Base-by-base conservation (phyloP, 2,888 invertebrate genomes). In the Emesis furor region DNA sequence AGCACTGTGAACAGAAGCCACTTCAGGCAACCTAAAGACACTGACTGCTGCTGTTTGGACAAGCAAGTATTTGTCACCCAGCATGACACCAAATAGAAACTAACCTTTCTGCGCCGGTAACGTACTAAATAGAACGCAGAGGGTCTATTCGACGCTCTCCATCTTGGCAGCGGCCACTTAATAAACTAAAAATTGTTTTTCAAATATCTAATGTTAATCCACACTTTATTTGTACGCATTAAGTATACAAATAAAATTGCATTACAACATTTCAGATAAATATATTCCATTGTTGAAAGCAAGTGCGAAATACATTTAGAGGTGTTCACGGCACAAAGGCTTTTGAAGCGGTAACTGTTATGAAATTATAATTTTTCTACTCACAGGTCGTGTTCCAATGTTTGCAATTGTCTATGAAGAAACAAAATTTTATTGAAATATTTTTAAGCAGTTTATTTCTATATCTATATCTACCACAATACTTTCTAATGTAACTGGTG, bases 61-160 rank as follows among this genome's bases (percentile, higher is more conserved):
- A 76, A 37, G 76, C 76, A 76, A n/a, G 39, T 17, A 73, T 73
- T 65, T 37, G 76, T 12, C 76, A 69, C 67, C 65, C 74, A 89
- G 88, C 90, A 76, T 59, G 59, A 65, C 79, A 80, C 37, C 30
- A 76, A 78, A 76, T 55, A 6, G 17, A 90, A 92, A 95, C 95
- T 95, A 93, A 97, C 97, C 97, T 97, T 95, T 92, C 92, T 94
- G 67, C 78, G 78, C 74, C 42, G 79, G 59, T 55, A 83, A 93
- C 95, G 95, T 89, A 95, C 92, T 88, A 92, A 91, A 92, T 95
- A 93, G 92, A 93, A 95, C 87, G 95, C 94, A 94, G 95, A 94
- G 91, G 94, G 94, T 93, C 95, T 97, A 94, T 96, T 95, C 88
- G 96, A 97, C 87, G 96, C 95, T 88, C 97, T 95, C 97, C 97